These are phyloP conservation scores for Engraulis encrasicolus DNA, from an alignment of 2,113 vertebrate species.

Conservation along the genomic window DNA sequence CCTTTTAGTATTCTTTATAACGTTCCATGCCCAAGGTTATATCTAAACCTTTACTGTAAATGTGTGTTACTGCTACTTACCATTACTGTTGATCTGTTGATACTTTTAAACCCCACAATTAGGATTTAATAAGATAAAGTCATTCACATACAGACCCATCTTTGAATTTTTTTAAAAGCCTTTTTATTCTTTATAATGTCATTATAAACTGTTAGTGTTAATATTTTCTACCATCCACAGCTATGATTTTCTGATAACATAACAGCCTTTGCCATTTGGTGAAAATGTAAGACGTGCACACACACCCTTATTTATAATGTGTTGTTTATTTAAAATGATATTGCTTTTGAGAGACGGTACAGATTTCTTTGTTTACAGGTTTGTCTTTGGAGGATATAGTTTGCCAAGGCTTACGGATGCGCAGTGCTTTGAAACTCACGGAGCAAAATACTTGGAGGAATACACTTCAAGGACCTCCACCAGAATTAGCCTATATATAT, in stretches of 20 bases:
- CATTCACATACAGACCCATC: neutral
- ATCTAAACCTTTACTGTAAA: no score
- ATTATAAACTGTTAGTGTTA: neutral
- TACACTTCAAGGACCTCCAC: neutral
- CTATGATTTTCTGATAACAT: neutral
- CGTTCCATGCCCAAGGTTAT: neutral
- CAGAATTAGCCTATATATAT: neutral
- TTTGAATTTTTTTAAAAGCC: no score
- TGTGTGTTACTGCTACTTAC: no score
- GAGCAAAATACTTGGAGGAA: slow-evolving; percentile 12
- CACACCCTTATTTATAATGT: neutral
- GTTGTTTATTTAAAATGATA: neutral
- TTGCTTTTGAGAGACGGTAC: neutral
- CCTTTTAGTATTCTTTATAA: neutral
- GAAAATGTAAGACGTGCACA: neutral
- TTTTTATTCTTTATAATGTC: neutral
- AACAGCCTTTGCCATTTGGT: neutral
- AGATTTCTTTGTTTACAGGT: neutral
- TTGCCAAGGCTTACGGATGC: slow-evolving; percentile 20
- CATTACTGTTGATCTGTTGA: no score
- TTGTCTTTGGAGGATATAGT: neutral
- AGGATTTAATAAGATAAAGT: neutral
- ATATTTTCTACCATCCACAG: neutral
- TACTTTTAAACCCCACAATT: neutral
- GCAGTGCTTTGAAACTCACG: slow-evolving; percentile 7